These are phyloP conservation scores for Leptinotarsa peninsularis DNA, from an alignment of 2,888 invertebrate genomes.

Conservation along the genomic window DNA sequence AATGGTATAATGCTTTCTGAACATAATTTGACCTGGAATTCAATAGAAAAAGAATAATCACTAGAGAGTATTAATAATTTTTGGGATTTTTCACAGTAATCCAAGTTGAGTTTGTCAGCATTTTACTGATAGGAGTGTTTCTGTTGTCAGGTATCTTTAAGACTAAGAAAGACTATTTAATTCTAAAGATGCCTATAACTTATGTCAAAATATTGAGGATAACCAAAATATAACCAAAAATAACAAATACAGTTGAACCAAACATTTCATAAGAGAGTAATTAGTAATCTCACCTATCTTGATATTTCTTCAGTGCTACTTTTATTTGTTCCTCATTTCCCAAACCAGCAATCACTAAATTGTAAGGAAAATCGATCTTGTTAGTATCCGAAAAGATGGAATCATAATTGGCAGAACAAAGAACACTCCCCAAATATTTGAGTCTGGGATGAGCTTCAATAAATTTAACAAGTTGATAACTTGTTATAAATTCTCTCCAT, in stretches of 20 bases:
- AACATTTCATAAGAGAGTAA: not conserved
- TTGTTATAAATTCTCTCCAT: constrained; percentile 56
- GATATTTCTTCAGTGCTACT: constrained; percentile 71
- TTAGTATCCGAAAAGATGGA: constrained; percentile 54
- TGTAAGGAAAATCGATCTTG: constrained; percentile 48
- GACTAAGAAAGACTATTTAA: no score
- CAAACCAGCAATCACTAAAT: constrained; percentile 57
- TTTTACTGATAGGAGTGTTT: no score
- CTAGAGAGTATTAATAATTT: no score
- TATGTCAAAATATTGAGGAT: no score
- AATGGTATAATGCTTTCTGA: constrained; percentile 76
- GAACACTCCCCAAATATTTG: constrained; percentile 61
- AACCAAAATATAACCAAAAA: no score
- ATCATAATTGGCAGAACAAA: constrained; percentile 59
- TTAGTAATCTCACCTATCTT: constrained; percentile 54
- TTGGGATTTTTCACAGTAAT: no score
- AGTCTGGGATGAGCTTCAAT: constrained; percentile 58
- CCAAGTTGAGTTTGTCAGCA: no score
- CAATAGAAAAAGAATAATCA: not conserved
- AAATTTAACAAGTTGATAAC: constrained; percentile 52
- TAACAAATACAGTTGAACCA: no score
- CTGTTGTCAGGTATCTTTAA: no score
- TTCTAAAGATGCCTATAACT: no score
- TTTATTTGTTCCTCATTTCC: constrained; percentile 62
- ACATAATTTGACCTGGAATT: constrained; percentile 70